These are phyloP conservation scores for Sesamia nonagrioides DNA, from an alignment of 1,140 invertebrate species.

Conservation along the genomic window DNA sequence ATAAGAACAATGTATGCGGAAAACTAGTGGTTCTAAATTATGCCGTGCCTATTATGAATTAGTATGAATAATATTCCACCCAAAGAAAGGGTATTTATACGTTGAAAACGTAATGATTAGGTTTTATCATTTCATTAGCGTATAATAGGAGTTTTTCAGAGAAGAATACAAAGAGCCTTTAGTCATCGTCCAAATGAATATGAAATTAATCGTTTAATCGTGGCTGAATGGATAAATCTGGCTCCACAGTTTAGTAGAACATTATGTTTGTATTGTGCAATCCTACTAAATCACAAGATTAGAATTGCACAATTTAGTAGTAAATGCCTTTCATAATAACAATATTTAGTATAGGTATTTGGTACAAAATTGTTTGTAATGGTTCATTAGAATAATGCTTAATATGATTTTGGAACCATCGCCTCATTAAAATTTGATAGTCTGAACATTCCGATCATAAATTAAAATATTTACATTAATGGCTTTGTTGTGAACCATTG, in stretches of 20 bases:
- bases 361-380: background rate
- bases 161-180: background rate
- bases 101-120: background rate
- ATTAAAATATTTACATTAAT: constrained; percentile 21
- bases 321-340: too few species aligned
- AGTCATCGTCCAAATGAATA: constrained; percentile 8
- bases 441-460: background rate
- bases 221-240: background rate
- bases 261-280: constrained; percentile 1
- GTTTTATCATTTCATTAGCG: background rate
- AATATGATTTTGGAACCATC: background rate
- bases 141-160: background rate
- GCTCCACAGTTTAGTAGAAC: background rate
- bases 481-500: constrained; percentile 12
- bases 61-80: too few species aligned
- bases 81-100: too few species aligned
- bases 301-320: too few species aligned
- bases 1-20: too few species aligned
- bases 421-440: constrained; percentile 11
- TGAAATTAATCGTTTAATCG: background rate
- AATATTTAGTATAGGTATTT: too few species aligned
- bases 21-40: too few species aligned
- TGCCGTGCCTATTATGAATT: too few species aligned
- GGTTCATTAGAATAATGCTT: background rate
- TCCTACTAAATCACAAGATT: background rate